Conservation (phyloP, 2,888 invertebrate genomes). For the Liodrosophila aerea region DNA sequence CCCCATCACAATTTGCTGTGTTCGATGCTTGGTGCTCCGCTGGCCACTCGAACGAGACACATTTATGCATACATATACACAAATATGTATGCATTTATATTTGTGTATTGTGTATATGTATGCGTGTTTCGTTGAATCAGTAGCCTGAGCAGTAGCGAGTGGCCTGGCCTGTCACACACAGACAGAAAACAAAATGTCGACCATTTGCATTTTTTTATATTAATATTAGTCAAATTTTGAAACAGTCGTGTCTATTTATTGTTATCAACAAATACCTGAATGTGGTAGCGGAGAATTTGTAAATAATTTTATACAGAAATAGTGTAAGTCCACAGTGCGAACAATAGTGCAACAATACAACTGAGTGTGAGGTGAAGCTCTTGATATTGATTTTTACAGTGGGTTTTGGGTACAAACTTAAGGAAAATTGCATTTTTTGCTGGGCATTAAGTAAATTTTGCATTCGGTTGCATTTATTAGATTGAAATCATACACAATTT, state of each 20-base stretch:
- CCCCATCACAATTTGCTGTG: constrained; percentile 17
- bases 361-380: constrained; percentile 41
- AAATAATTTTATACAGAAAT: too few relatives aligned
- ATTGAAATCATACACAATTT: too few relatives aligned
- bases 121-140: constrained; percentile 61
- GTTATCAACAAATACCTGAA: constrained; percentile 8
- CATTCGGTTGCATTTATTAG: too few relatives aligned
- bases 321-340: constrained; percentile 11
- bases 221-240: constrained; percentile 37
- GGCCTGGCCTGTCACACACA: constrained; percentile 46
- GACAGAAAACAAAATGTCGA: constrained; percentile 78
- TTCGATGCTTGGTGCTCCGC: constrained; percentile 53
- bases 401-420: constrained; percentile 24
- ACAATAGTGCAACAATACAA: constrained; percentile 17
- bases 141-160: constrained; percentile 48
- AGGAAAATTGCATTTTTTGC: constrained; percentile 11
- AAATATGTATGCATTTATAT: background rate
- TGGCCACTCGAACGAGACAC: constrained; percentile 56
- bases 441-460: background rate
- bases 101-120: constrained; percentile 19
- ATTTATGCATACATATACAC: constrained; percentile 24
- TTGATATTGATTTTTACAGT: constrained; percentile 69
- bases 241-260: constrained; percentile 19
- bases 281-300: too few relatives aligned
- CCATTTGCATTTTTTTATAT: constrained; percentile 63